Evolutionary conservation across 2,888 invertebrate genomes (phyloP), one percentile per base, ranked within the genome.

Genomic region (Chesias legatella): DNA sequence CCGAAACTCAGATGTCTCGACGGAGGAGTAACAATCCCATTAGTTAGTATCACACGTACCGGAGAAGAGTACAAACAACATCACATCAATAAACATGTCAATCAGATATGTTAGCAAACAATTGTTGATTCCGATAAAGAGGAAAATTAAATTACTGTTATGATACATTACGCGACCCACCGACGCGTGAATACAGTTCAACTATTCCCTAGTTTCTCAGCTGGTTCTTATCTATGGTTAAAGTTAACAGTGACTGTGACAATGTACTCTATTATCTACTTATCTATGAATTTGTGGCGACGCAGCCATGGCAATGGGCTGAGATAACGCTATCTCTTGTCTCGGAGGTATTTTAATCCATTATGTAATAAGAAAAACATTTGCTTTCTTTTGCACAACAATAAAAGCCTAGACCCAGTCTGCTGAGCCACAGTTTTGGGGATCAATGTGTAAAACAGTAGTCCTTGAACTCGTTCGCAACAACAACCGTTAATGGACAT

Each of bases 401-500:
- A 17, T 17, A 17, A 17, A 17, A n/a, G n/a, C n/a, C n/a, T n/a
- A n/a, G n/a, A n/a, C n/a, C n/a, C n/a, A n/a, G 13, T 17, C 13
- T 17, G n/a, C 10, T 21, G 7, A 8, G 21, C 27, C 21, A 9
- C 7, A 10, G 8, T 5, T 29, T 40, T 29, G 17, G 35, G 10
- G 34, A 4, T 26, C n/a, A 23, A 24, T 33, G 36, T 13, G 22
- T 6, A 9, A 29, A 34, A 20, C 13, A 48, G 49, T 56, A 60
- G 57, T 59, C 62, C 67, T 67, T 72, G 64, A 67, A 67, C 63
- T 57, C 58, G 57, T 63, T 70, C 34, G 62, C 67, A 72, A 65
- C 58, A 75, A 72, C 73, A 72, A 63, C 59, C 58, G 64, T 65
- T 68, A 73, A 73, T 72, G 66, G 67, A 67, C 59, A 73, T 74